Conservation (phyloP, 1,140 invertebrate species). For the Cardiocondyla obscurior region DNA sequence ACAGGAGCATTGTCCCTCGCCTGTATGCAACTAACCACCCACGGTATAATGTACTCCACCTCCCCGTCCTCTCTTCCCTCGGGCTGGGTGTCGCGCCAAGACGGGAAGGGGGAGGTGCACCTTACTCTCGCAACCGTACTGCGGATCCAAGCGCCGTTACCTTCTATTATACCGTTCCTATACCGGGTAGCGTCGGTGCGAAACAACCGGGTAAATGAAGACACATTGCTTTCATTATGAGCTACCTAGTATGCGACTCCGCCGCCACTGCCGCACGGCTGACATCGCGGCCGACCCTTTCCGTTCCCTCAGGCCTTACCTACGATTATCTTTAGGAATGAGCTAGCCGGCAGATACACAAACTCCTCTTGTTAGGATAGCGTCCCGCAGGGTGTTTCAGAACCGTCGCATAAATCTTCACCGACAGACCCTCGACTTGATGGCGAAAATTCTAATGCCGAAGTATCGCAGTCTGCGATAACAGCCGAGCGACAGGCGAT, state of each 20-base stretch:
- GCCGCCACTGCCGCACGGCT: neutral
- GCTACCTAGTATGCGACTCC: slow-evolving; percentile 61
- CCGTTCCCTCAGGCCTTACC: slow-evolving; percentile 15
- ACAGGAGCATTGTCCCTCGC: slow-evolving; percentile 69
- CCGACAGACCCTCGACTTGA: neutral
- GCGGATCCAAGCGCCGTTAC: slow-evolving; percentile 69
- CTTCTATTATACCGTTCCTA: slow-evolving; percentile 75
- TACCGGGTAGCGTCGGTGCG: slow-evolving; percentile 59
- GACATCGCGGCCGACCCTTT: slow-evolving; percentile 30
- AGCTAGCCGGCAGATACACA: slow-evolving; percentile 36
- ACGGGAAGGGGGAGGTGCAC: neutral
- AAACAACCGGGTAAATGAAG: slow-evolving; percentile 79
- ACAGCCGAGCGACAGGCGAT: neutral
- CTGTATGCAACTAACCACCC: slow-evolving; percentile 60
- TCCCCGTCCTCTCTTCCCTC: neutral
- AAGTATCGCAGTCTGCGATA: neutral
- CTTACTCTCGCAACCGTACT: slow-evolving; percentile 50
- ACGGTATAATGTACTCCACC: slow-evolving; percentile 52
- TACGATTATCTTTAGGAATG: slow-evolving; percentile 50
- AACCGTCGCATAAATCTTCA: slow-evolving; percentile 5
- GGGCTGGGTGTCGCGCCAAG: slow-evolving; percentile 22
- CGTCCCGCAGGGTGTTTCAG: neutral
- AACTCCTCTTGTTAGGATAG: slow-evolving; percentile 43
- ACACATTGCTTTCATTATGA: slow-evolving; percentile 80
- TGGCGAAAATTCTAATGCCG: neutral